These are phyloP conservation scores for Hyperopisus bebe DNA, from an alignment of 2,113 vertebrate species.

Conservation along the genomic window DNA sequence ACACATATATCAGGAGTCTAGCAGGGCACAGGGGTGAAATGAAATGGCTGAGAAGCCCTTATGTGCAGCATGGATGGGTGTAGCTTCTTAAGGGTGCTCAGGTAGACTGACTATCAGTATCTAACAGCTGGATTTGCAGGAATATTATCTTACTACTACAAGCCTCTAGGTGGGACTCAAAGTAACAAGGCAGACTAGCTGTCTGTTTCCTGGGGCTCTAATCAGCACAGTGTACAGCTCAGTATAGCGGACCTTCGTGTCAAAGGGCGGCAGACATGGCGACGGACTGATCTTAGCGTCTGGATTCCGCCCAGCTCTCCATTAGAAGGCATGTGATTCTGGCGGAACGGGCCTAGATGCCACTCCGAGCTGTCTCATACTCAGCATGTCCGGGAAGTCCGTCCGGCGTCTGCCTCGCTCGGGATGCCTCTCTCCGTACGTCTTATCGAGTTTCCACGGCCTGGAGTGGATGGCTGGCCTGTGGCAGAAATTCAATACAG, in stretches of 20 bases:
- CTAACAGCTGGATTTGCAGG: neutral
- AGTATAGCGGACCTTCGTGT: neutral
- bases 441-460: neutral
- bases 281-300: neutral
- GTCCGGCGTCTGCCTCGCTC: neutral
- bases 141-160: neutral
- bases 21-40: neutral
- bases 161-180: neutral
- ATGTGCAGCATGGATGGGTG: neutral
- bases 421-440: neutral
- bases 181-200: neutral
- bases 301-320: neutral
- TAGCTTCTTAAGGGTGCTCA: neutral
- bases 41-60: neutral
- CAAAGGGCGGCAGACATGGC: neutral
- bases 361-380: neutral
- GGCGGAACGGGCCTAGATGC: neutral
- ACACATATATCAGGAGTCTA: neutral
- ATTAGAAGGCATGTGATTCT: neutral
- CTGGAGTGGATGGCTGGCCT: neutral
- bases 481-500: conserved; percentile 2
- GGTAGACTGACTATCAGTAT: neutral
- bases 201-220: neutral
- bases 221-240: neutral
- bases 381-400: neutral